phyloP scores from a whole-genome alignment of 1,140 invertebrate genomes.

The Drosophila kohkoa region DNA sequence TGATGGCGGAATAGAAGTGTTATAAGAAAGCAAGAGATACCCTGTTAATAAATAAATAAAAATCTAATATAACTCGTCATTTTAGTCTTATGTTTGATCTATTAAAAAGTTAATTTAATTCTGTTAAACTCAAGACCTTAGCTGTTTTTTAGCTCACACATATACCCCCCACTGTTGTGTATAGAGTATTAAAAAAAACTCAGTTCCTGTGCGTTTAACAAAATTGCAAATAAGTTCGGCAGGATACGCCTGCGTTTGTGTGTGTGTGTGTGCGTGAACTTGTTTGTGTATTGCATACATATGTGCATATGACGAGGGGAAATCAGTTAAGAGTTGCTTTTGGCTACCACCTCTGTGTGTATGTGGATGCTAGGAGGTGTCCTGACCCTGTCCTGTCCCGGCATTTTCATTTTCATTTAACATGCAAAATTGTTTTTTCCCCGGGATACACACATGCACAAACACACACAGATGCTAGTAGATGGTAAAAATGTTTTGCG shows the following conservation, averaged over 20 bases:
- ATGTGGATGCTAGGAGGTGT: background rate
- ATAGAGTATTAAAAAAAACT: slow-evolving; percentile 4
- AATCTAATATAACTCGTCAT: too few species aligned
- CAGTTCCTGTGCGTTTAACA: background rate
- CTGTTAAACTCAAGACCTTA: too few species aligned
- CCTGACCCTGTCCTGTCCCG: slow-evolving; percentile 5
- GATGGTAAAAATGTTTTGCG: background rate
- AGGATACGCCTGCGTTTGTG: slow-evolving; percentile 5
- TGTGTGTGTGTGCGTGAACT: background rate
- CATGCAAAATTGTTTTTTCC: slow-evolving; percentile 57
- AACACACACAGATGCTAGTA: slow-evolving; percentile 1
- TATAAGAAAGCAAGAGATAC: background rate
- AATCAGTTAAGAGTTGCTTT: slow-evolving; percentile 48
- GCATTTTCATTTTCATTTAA: slow-evolving; percentile 45
- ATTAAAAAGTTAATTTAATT: too few species aligned
- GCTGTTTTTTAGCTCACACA: too few species aligned
- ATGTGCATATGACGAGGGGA: slow-evolving; percentile 44
- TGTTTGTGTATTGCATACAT: slow-evolving; percentile 12
- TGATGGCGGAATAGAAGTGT: too few species aligned
- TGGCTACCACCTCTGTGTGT: background rate
- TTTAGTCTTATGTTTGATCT: too few species aligned
- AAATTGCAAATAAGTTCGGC: slow-evolving; percentile 30
- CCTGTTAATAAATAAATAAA: background rate
- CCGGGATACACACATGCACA: slow-evolving; percentile 5
- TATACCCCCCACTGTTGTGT: background rate